Evolutionary conservation across 2,888 invertebrate genomes (phyloP).

Genomic region (Pardosa pseudoannulata): DNA sequence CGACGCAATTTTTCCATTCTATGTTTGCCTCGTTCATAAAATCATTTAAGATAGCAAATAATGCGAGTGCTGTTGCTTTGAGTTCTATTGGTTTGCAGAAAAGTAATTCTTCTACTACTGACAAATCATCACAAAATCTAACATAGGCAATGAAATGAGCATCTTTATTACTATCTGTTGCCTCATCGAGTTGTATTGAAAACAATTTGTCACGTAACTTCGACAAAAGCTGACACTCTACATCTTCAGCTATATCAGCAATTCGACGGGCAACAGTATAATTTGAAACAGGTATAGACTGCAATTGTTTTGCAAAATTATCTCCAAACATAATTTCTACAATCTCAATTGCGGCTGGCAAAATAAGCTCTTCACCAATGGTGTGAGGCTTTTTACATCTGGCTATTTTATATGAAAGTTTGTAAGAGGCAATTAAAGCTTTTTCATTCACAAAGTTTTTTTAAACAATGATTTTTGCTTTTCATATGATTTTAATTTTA

Average conservation of each 20-base stretch:
- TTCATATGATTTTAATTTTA: too few relatives aligned
- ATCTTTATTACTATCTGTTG: conserved; percentile 41
- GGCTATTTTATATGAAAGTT: conserved; percentile 55
- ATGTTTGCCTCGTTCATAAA: conserved; percentile 48
- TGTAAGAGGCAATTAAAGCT: conserved; percentile 44
- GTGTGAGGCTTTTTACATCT: conserved; percentile 57
- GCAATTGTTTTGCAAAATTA: conserved; percentile 21
- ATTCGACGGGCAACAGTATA: conserved; percentile 36
- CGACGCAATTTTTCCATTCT: conserved; percentile 56
- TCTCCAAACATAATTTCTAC: conserved; percentile 29
- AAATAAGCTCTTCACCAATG: conserved; percentile 47
- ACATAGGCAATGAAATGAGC: conserved; percentile 33
- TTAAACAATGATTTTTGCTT: too few relatives aligned
- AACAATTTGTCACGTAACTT: conserved; percentile 3
- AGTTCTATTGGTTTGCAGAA: conserved; percentile 36
- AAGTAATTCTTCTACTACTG: conserved; percentile 29
- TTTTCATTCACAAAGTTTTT: conserved; percentile 37
- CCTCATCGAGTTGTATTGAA: conserved; percentile 21
- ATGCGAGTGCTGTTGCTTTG: conserved; percentile 31
- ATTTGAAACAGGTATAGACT: conserved; percentile 35
- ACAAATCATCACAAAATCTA: conserved; percentile 33
- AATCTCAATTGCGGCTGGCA: conserved; percentile 13
- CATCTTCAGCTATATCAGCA: conserved; percentile 45
- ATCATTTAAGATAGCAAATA: conserved; percentile 33
- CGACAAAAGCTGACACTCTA: conserved; percentile 33